phyloP scores from a whole-genome alignment of 2,113 vertebrate genomes.

The Saguinus midas region DNA sequence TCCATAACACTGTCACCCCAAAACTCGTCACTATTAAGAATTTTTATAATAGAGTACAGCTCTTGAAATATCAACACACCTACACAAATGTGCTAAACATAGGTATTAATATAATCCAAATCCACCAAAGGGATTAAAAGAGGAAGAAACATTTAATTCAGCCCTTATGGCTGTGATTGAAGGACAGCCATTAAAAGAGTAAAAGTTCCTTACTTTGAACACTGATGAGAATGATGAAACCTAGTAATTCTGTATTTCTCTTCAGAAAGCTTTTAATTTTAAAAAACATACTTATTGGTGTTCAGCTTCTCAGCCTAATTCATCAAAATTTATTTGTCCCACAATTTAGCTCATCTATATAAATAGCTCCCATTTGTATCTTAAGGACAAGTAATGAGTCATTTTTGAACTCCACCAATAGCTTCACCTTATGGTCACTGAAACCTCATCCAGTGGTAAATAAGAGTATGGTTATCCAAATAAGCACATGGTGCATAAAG shows the following conservation, averaged over 20 bases:
- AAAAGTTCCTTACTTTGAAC: background rate
- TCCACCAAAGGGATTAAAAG: constrained; percentile 5
- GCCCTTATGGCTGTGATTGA: background rate
- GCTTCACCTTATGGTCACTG: background rate
- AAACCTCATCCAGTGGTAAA: constrained; percentile 8
- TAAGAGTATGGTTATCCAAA: background rate
- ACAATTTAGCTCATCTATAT: background rate
- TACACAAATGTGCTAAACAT: background rate
- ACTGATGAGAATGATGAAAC: background rate
- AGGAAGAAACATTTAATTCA: constrained; percentile 9
- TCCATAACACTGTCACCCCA: background rate
- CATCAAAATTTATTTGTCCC: background rate
- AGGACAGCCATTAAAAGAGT: background rate
- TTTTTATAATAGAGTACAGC: background rate
- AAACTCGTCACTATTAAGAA: constrained; percentile 6
- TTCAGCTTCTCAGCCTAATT: constrained; percentile 19
- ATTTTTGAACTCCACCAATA: constrained; percentile 37
- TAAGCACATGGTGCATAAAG: background rate
- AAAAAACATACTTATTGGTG: background rate
- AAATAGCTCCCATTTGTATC: background rate
- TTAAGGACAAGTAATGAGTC: background rate
- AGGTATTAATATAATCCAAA: background rate
- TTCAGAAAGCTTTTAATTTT: constrained; percentile 17
- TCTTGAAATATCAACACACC: background rate
- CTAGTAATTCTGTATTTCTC: background rate